Evolutionary conservation across 2,113 vertebrate species (phyloP).

Genomic region (Pithys albifrons): DNA sequence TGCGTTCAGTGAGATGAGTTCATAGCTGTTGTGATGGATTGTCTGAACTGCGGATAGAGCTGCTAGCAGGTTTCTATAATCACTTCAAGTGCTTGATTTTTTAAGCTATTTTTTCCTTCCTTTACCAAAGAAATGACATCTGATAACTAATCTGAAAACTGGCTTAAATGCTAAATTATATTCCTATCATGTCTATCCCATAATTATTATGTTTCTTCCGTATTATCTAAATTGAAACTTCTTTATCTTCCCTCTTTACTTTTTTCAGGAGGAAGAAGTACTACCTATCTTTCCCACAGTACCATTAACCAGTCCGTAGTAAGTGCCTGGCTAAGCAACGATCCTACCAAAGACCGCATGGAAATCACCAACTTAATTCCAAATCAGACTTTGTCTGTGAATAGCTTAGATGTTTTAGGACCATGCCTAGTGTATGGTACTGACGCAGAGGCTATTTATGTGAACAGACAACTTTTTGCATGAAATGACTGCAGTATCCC

Average conservation of each 20-base stretch:
- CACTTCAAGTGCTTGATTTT: not conserved
- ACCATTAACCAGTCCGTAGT: conserved; percentile 81
- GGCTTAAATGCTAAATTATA: not conserved
- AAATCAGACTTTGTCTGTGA: conserved; percentile 90
- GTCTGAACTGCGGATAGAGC: not conserved
- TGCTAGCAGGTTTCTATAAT: not conserved
- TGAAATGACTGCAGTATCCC: conserved; percentile 14
- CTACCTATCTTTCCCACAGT: conserved; percentile 81
- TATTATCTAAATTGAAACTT: not conserved
- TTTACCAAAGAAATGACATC: not conserved
- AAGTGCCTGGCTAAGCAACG: conserved; percentile 88
- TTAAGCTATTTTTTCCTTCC: not conserved
- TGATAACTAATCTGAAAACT: not conserved
- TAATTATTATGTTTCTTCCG: not conserved
- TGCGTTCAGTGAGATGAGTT: not conserved
- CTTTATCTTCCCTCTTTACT: not conserved
- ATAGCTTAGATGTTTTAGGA: conserved; percentile 92
- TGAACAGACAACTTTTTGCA: conserved; percentile 85
- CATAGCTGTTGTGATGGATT: not conserved
- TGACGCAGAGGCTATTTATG: conserved; percentile 92
- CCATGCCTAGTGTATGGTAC: conserved; percentile 95
- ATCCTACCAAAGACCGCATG: conserved; percentile 89
- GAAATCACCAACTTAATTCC: conserved; percentile 94
- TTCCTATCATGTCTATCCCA: not conserved
- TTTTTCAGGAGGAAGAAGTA: conserved; percentile 86